Evolutionary conservation across 2,113 vertebrate species (phyloP).

Genomic region (Heloderma charlesbogerti): DNA sequence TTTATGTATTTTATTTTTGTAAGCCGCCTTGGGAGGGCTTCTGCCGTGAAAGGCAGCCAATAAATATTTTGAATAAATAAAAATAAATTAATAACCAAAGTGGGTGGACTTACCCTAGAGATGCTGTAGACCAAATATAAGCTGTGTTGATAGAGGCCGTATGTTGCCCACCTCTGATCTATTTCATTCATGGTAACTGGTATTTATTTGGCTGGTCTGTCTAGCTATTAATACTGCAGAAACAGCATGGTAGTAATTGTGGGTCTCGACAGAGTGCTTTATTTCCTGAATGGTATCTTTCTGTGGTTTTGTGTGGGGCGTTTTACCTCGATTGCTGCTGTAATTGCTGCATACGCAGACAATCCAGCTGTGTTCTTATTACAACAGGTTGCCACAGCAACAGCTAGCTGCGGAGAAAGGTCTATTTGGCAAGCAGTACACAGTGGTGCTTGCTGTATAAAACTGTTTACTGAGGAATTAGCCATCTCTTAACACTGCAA

Average conservation of each 20-base stretch:
- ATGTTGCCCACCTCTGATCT: background rate
- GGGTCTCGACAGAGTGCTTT: background rate
- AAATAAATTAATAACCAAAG: background rate
- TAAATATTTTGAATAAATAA: too few species aligned
- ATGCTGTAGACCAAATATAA: background rate
- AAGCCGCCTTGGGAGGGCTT: too few species aligned
- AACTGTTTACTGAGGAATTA: constrained; percentile 44
- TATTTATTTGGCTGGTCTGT: background rate
- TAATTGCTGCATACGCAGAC: background rate
- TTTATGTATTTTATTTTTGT: too few species aligned
- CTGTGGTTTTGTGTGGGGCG: background rate
- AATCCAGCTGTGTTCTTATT: constrained; percentile 14
- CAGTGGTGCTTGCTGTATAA: background rate
- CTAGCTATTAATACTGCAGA: background rate
- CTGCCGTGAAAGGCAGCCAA: too few species aligned
- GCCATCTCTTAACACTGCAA: constrained; percentile 48
- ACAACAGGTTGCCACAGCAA: constrained; percentile 57
- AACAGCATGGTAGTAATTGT: background rate
- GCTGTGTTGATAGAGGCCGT: background rate
- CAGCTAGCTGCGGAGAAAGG: constrained; percentile 1
- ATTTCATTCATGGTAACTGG: background rate
- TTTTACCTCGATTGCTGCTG: constrained; percentile 14
- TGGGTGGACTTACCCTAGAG: background rate
- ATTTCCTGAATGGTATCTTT: constrained; percentile 2
- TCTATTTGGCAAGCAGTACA: background rate